Evolutionary conservation across 2,113 vertebrate species (phyloP).

Genomic region (Cryptomyrus ogoouensis): DNA sequence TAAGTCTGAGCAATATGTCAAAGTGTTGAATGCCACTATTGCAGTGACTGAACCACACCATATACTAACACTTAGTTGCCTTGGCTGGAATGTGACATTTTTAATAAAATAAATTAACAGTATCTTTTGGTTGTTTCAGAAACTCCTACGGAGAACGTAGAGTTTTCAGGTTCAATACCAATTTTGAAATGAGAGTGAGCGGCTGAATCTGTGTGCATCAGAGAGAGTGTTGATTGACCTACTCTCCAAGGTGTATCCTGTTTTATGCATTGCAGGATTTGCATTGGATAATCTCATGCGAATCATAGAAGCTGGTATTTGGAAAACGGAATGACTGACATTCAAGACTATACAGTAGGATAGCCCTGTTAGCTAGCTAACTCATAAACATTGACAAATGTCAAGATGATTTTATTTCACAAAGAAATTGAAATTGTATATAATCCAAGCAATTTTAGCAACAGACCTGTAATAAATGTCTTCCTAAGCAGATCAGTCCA

Average conservation of each 20-base stretch:
- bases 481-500: neutral
- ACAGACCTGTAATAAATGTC: neutral
- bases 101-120: neutral
- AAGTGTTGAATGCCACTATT: neutral
- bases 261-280: neutral
- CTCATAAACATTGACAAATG: neutral
- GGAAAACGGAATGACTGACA: neutral
- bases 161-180: neutral
- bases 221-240: neutral
- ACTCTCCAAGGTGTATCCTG: neutral
- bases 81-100: neutral
- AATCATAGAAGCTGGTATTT: neutral
- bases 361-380: neutral
- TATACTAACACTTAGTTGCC: neutral
- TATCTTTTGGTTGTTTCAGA: neutral
- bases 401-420: neutral
- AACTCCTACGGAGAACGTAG: neutral
- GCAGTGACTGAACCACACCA: neutral
- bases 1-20: neutral
- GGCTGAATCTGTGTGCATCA: neutral
- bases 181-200: neutral
- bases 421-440: neutral
- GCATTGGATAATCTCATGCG: neutral
- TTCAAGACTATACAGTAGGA: neutral
- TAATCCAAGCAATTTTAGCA: neutral